Evolutionary conservation across 2,888 invertebrate genomes (phyloP), one percentile per base, ranked within the genome.

Genomic region (Lamellibrachia satsuma): DNA sequence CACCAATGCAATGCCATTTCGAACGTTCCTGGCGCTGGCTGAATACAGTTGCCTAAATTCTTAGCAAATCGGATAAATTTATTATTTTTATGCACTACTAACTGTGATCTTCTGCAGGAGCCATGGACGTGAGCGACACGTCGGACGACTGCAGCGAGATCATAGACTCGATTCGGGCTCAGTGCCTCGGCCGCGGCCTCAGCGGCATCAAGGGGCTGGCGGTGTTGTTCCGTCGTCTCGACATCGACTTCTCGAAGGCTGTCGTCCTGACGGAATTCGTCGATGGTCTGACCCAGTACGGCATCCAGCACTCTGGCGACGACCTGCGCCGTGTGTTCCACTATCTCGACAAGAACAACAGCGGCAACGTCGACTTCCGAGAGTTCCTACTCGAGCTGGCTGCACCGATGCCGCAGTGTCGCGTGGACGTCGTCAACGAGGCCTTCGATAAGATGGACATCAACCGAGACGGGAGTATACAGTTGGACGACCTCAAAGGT

Each of bases 391-490:
- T 94, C 39, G 94, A 94, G 60, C 94, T 96, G 39, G 92, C n/a
- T 51, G 96, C 96, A 51, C 94, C 95, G 7, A 95, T 96, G 95
- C 93, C 94, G 3, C 92, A 93, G n/a, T 39, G 52, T 39, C 93
- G 96, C 22, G 91, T 94, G 57, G 94, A 93, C 52, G 95, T 96
- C 52, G 94, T 96, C 91, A 94, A 95, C 92, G 93, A 93, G 91
- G 95, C 95, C 1, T 96, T 96, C 94, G 94, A 95, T 91, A 95
- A 94, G 93, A 93, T 96, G 90, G 96, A 96, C 93, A 95, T 94
- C 15, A 95, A 95, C 92, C 94, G 94, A 52, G 96, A 96, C 92
- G 95, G 94, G 0, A 94, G 94, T 2, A 93, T 96, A 52, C 94
- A 94, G 90, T 60, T 95, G 90, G 95, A 95, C 8, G 96, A 96